Base-by-base conservation (phyloP, 2,888 invertebrate species). In the Catocala sponsa region DNA sequence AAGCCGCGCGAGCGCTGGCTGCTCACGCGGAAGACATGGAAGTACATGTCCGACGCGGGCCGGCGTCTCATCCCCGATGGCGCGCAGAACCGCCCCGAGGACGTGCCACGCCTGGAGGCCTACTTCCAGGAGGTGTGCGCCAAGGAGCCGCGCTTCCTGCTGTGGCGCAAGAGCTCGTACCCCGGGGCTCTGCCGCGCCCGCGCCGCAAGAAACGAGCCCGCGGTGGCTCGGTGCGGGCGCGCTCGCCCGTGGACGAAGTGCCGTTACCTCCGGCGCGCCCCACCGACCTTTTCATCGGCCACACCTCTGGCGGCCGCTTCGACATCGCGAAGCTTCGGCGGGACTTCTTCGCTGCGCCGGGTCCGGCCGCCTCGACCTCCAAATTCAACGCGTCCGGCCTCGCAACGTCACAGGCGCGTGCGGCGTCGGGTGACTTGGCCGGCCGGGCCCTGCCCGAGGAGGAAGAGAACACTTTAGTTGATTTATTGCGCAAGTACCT, bases 31-130 rank as follows among this genome's bases (percentile, higher is more conserved):
- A 98, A 98, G 91, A 98, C 98, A 52, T 98, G 98, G 98, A 95
- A 97, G 79, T 98, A 98, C 89, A 98, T 98, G 98, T 96, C 98
- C n/a, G 98, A 98, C 79, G 98, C 98, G 38, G 98, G 98, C 49
- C 96, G 97, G 64, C 97, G 97, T 83, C 95, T 98, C 55, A 96
- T 98, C 61, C 98, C 98, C n/a, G 98, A 98, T 55, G 97, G 97
- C 15, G 95, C 95, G 4, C 95, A 96, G 81, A 97, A 97, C 86
- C 95, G 96, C 5, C 89, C 95, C 0, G 97, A 98, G 82, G 97
- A 97, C 81, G 95, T 98, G 64, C 97, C 97, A 2, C 96, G 96
- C 73, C 96, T 98, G 75, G 98, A 98, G 84, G 96, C 97, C 32
- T 97, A 98, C 85, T 98, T 98, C 86, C 97, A 98, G 83, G 96